These are phyloP conservation scores for Limenitis camilla DNA, from an alignment of 2,888 invertebrate genomes.

Conservation along the genomic window DNA sequence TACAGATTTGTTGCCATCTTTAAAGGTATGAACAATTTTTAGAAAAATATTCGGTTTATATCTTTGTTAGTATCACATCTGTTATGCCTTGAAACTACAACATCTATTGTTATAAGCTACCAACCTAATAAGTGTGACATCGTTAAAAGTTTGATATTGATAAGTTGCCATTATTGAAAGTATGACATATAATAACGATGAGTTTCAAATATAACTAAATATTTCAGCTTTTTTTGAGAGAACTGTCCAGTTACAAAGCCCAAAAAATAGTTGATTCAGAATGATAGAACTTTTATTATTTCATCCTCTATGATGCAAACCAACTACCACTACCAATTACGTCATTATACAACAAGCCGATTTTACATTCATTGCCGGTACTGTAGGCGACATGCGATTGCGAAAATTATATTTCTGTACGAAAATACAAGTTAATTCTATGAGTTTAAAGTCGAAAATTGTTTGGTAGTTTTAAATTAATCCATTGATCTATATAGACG, in stretches of 20 bases:
- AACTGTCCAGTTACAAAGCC: too few species aligned
- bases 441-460: conserved; percentile 3
- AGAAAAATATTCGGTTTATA: too few species aligned
- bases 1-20: too few species aligned
- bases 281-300: conserved; percentile 3
- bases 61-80: neutral
- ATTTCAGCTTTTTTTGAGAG: too few species aligned
- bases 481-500: conserved; percentile 22
- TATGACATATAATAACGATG: too few species aligned
- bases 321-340: conserved; percentile 20
- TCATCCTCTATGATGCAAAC: conserved; percentile 3
- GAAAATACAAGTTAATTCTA: conserved; percentile 1
- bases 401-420: neutral
- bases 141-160: too few species aligned
- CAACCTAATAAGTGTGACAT: too few species aligned
- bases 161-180: too few species aligned
- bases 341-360: conserved; percentile 23
- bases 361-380: conserved; percentile 19
- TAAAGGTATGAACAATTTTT: neutral
- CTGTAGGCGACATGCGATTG: conserved; percentile 8
- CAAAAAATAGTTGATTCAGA: too few species aligned
- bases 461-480: conserved; percentile 7
- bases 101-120: too few species aligned
- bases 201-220: too few species aligned
- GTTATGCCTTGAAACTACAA: too few species aligned